Evolutionary conservation across 2,888 invertebrate species (phyloP).

Genomic region (Terebella lapidaria): DNA sequence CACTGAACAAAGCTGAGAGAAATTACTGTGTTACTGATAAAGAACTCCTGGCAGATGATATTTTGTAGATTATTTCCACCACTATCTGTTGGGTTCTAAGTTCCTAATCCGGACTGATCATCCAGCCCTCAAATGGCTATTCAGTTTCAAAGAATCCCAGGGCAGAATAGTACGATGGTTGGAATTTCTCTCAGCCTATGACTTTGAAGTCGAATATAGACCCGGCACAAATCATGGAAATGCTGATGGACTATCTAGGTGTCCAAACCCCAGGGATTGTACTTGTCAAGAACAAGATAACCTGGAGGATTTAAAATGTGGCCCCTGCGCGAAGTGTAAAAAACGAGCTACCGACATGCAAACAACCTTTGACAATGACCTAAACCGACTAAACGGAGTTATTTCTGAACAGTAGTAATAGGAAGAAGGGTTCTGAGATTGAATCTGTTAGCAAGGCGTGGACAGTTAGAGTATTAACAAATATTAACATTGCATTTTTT

Average conservation of each 20-base stretch:
- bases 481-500: no score
- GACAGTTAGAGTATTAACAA: no score
- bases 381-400: no score
- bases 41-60: conserved; percentile 13
- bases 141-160: conserved; percentile 16
- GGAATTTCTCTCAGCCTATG: conserved; percentile 16
- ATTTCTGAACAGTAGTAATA: no score
- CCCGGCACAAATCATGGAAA: conserved; percentile 26
- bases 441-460: no score
- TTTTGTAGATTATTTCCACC: conserved; percentile 14
- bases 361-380: no score
- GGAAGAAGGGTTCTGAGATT: no score
- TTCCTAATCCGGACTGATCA: conserved; percentile 19
- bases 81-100: conserved; percentile 17
- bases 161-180: conserved; percentile 17
- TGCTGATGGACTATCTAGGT: conserved; percentile 20
- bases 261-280: conserved; percentile 6
- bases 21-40: conserved; percentile 14
- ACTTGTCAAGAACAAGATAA: neutral
- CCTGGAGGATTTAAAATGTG: neutral
- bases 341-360: neutral
- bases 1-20: conserved; percentile 10
- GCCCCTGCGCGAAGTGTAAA: conserved; percentile 2
- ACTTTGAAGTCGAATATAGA: conserved; percentile 21
- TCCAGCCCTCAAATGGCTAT: conserved; percentile 15